These are phyloP conservation scores for Sigmodon hispidus DNA, from an alignment of 2,113 vertebrate species.

Conservation along the genomic window DNA sequence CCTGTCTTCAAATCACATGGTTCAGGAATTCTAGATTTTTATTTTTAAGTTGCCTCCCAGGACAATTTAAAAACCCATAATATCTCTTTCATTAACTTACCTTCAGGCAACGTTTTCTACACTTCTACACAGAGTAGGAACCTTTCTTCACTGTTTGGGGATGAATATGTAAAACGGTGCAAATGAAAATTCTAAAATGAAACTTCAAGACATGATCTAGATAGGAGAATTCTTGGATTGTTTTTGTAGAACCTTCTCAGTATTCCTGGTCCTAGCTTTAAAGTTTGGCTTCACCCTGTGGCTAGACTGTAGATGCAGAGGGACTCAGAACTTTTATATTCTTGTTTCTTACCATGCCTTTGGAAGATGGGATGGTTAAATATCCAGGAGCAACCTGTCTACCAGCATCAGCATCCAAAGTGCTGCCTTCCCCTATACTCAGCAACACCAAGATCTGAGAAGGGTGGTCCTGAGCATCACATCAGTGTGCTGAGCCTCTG, in stretches of 20 bases:
- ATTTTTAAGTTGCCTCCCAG: conserved; percentile 10
- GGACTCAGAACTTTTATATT: neutral
- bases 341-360: neutral
- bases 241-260: neutral
- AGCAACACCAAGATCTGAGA: conserved; percentile 84
- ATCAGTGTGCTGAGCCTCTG: conserved; percentile 87
- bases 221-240: neutral
- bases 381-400: conserved; percentile 75
- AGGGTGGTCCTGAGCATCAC: conserved; percentile 86
- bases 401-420: conserved; percentile 69
- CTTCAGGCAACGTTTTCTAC: neutral
- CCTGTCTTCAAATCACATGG: neutral
- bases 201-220: neutral
- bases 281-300: neutral
- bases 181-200: neutral
- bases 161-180: neutral
- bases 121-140: neutral
- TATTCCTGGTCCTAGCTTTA: neutral
- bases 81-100: neutral
- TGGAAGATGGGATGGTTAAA: conserved; percentile 10
- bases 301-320: neutral
- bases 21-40: neutral
- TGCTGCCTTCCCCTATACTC: conserved; percentile 71
- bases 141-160: neutral
- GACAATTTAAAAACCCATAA: conserved; percentile 15